Percentiles rank a stretch among this genome's conserved stretches.
Evolutionary conservation across 2,113 vertebrate species (phyloP).

Genomic region (Stegostoma tigrinum): DNA sequence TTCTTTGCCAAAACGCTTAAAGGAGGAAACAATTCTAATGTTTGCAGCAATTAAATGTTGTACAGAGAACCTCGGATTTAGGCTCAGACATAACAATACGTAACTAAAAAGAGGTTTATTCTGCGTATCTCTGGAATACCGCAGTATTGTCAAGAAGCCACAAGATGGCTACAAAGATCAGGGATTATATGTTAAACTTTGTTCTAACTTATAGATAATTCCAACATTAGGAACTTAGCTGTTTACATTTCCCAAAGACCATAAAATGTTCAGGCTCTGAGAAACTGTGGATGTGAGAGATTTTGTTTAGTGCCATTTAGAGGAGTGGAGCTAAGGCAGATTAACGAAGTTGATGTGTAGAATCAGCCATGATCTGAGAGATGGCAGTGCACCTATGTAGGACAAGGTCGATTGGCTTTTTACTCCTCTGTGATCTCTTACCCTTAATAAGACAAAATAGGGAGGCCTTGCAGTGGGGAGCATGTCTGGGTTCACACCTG

Average conservation of each 20-base stretch:
- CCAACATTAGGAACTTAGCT: background rate
- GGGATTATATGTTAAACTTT: background rate
- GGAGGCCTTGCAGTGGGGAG: too few relatives aligned
- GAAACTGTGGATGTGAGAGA: background rate
- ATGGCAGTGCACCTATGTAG: background rate
- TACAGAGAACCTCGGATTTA: background rate
- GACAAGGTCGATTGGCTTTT: background rate
- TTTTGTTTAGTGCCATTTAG: background rate
- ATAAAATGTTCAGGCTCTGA: background rate
- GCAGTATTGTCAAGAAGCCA: background rate
- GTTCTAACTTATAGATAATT: background rate
- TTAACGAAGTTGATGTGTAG: background rate
- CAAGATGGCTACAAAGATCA: slow-evolving; percentile 18
- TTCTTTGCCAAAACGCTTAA: too few relatives aligned
- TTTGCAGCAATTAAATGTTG: background rate
- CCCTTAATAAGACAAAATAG: too few relatives aligned
- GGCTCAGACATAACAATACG: background rate
- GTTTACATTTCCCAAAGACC: background rate
- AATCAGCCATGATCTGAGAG: background rate
- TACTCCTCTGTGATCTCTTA: background rate
- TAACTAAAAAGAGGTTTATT: background rate
- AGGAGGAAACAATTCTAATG: background rate
- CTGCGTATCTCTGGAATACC: background rate
- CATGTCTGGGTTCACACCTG: too few relatives aligned
- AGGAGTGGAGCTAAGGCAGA: background rate